A percentile compares a stretch with the other conserved stretches of the same genome.
Evolutionary conservation across 2,888 invertebrate species (phyloP).

Genomic region (Nudaria mundana): DNA sequence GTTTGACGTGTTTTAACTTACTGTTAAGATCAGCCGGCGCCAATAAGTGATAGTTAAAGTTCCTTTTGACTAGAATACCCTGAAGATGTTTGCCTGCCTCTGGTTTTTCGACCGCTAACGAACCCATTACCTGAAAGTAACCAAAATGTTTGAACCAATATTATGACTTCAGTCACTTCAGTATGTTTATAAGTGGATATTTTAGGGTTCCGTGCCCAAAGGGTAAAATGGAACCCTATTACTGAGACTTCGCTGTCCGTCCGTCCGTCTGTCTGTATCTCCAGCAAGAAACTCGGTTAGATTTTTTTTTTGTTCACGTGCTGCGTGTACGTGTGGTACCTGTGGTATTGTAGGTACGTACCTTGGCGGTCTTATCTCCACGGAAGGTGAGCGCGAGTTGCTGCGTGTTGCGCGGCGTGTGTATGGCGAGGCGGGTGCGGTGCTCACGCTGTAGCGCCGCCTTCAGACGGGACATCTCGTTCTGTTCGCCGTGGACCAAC

Average conservation of each 20-base stretch:
- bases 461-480: conserved; percentile 98
- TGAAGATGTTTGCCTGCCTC: conserved; percentile 89
- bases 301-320: too few species aligned
- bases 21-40: conserved; percentile 95
- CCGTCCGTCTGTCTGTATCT: too few species aligned
- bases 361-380: conserved; percentile 99
- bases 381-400: conserved; percentile 95
- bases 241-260: too few species aligned
- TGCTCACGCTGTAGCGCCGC: conserved; percentile 97
- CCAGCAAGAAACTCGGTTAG: too few species aligned
- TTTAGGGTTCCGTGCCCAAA: too few species aligned
- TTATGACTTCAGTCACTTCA: too few species aligned
- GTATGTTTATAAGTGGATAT: too few species aligned
- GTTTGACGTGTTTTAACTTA: too few species aligned
- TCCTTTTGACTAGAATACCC: conserved; percentile 97
- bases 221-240: too few species aligned
- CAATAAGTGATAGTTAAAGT: conserved; percentile 98
- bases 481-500: conserved; percentile 98
- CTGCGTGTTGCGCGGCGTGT: conserved; percentile 98
- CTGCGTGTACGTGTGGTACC: too few species aligned
- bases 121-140: conserved; percentile 87
- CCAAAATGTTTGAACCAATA: too few species aligned
- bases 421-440: conserved; percentile 93
- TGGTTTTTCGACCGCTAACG: conserved; percentile 91
- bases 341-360: too few species aligned